Base-by-base conservation (phyloP, 2,797 vertebrate species). In the Muraenolepis orangiensis region DNA sequence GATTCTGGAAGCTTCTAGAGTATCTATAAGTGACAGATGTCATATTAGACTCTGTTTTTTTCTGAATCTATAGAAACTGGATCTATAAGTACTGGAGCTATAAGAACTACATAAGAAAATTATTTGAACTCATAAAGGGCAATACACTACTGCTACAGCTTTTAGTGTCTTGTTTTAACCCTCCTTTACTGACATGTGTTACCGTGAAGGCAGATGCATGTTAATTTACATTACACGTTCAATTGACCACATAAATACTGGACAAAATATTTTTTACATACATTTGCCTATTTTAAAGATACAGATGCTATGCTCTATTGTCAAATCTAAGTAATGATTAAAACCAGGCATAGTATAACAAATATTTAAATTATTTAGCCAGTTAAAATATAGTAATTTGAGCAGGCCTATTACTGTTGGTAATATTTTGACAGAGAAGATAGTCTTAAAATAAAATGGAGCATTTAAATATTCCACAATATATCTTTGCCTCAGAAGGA, bases 251-350 rank as follows among this genome's bases (percentile, higher is more conserved):
- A 13, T 64, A 26, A 26, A 64, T 64, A 26, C 20, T 23, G 77
- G 81, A 87, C 81, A 84, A 86, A 82, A 34, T 84, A 86, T 82
- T 87, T 89, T 89, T 86, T 34, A 90, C 84, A 87, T 85, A 64
- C 57, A 26, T 64, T 64, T 64, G 23, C 23, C 57, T 64, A 64
- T 64, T 64, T 64, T 64, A 64, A 64, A 64, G 57, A 64, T 36
- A 72, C 42, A 72, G 57, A 75, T 67, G 40, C 20, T 29, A n/a
- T 26, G 66, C 18, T 73, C 16, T 20, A 66, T 68, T 64, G 57
- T 26, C 57, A 26, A 23, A 64, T 57, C 20, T 57, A 57, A 12
- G 23, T 26, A 64, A 64, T 26, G 8, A 64, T 26, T 64, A 64
- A 64, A 64, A 26, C 23, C 57, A 64, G 57, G 57, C 57, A 64